Conservation (phyloP, 2,888 invertebrate species). For the Dicyrtoma fusca region DNA sequence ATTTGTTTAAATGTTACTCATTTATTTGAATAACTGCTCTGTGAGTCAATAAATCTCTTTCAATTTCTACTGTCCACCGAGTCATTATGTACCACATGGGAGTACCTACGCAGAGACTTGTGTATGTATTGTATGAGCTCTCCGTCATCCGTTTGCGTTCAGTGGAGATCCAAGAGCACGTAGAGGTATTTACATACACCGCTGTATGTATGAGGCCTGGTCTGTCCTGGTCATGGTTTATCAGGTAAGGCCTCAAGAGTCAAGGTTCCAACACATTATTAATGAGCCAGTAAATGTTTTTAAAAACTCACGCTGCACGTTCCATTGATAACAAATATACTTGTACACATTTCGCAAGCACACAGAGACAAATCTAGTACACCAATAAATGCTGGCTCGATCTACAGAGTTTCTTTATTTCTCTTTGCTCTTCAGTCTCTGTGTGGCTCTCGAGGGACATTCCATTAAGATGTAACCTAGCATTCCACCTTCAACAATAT, state of each 20-base stretch:
- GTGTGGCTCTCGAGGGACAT: constrained; percentile 14
- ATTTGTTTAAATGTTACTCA: background rate
- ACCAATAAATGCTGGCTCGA: background rate
- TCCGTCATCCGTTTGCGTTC: no score
- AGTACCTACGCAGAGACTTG: no score
- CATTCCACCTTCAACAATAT: background rate
- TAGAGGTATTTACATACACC: background rate
- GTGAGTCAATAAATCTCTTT: background rate
- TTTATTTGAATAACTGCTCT: no score
- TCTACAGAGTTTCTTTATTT: background rate
- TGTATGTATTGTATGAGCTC: no score
- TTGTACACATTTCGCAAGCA: constrained; percentile 19
- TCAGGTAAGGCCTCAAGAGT: constrained; percentile 33
- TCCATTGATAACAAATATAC: constrained; percentile 21
- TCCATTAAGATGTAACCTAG: constrained; percentile 27
- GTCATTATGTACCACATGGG: no score
- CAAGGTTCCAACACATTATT: constrained; percentile 30
- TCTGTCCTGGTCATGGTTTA: constrained; percentile 23
- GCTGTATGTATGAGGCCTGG: constrained; percentile 11
- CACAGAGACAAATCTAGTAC: background rate
- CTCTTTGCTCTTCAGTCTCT: background rate
- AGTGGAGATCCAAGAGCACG: no score
- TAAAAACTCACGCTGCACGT: constrained; percentile 25
- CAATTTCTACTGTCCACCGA: background rate
- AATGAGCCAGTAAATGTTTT: constrained; percentile 25